Evolutionary conservation across 2,113 vertebrate species (phyloP).

Genomic region (Mustela lutreola): DNA sequence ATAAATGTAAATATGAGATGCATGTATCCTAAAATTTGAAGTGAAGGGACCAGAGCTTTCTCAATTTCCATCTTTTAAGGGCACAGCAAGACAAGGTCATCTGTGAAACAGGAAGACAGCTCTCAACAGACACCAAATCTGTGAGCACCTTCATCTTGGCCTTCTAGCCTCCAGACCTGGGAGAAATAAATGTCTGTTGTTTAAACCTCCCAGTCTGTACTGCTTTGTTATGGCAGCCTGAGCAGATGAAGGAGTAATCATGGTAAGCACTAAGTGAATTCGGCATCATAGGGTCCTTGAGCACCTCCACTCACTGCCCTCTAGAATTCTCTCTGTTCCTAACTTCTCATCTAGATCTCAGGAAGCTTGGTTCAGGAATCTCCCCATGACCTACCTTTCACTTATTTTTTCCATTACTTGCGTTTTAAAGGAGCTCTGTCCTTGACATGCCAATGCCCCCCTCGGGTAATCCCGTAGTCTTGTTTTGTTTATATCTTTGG

Average conservation of each 20-base stretch:
- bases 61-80: neutral
- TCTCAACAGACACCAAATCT: neutral
- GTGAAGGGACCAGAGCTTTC: neutral
- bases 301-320: fast-evolving
- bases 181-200: neutral
- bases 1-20: neutral
- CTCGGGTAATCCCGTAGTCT: neutral
- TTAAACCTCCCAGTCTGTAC: neutral
- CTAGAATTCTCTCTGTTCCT: neutral
- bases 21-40: neutral
- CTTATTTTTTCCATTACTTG: neutral
- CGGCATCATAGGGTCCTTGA: too few relatives aligned
- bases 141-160: neutral
- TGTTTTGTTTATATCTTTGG: neutral
- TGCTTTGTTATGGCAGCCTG: neutral
- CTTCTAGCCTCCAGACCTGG: neutral
- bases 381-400: neutral
- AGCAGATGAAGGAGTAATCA: neutral
- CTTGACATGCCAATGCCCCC: neutral
- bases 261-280: neutral
- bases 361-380: neutral
- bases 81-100: neutral
- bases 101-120: neutral
- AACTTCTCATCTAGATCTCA: neutral
- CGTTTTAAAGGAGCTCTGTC: neutral